These are phyloP conservation scores for Eulemur rufifrons DNA, from an alignment of 2,113 vertebrate genomes.

Conservation along the genomic window DNA sequence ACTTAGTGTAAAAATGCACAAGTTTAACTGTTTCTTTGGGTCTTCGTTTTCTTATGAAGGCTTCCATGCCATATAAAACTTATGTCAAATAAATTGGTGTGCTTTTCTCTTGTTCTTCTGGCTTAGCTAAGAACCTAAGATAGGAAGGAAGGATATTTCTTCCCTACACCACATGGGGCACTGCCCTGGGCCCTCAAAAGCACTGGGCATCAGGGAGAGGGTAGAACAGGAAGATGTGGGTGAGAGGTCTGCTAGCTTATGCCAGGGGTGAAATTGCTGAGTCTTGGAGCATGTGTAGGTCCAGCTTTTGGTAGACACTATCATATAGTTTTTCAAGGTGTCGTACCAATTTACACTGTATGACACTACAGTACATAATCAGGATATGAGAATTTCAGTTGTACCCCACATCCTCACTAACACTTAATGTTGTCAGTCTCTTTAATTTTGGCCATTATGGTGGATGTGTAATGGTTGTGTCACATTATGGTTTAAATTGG, in stretches of 20 bases:
- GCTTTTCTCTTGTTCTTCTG: not conserved
- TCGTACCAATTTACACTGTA: not conserved
- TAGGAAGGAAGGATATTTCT: not conserved
- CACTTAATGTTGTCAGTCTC: not conserved
- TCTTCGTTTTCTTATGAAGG: not conserved
- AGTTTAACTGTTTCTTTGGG: not conserved
- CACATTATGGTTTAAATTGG: not conserved
- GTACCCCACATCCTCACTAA: not conserved
- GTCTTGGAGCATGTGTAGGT: rapidly evolving
- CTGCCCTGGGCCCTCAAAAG: not conserved
- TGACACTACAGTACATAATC: not conserved
- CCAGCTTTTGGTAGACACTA: not conserved
- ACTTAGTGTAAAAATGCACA: not conserved
- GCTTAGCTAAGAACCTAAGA: not conserved
- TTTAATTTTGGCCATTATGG: not conserved
- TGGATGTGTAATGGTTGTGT: not conserved
- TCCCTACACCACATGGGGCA: not conserved
- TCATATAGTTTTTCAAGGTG: not conserved
- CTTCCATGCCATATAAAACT: not conserved
- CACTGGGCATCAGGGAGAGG: not conserved
- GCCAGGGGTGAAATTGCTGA: not conserved
- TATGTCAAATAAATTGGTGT: not conserved
- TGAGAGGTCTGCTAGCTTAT: not conserved
- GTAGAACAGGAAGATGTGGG: not conserved
- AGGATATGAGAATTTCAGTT: not conserved